Base-by-base conservation (phyloP, 2,888 invertebrate species). In the Penaeus monodon region DNA sequence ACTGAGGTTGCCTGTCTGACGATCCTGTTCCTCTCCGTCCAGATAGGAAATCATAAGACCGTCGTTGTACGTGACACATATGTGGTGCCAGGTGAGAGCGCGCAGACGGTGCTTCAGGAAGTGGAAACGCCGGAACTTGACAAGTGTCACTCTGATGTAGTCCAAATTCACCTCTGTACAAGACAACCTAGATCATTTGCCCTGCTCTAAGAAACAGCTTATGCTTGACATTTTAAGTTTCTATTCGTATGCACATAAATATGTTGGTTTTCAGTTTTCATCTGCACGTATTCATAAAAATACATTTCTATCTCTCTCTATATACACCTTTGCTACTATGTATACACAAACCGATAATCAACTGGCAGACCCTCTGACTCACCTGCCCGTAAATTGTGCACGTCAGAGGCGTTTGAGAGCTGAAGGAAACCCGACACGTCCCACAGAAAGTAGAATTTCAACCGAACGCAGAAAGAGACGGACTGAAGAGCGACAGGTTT, bases 401-500 rank as follows among this genome's bases (percentile, higher is more conserved):
- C 70, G 24, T 73, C 29, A 8, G 78, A 68, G 66, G 73, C 66
- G 33, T 85, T 74, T 1, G 85, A 85, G 76, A 89, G 76, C 49
- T 87, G 86, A 1, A 87, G 77, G 83, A 87, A 89, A 20, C 86
- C 83, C 14, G 89, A 87, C 38, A 87, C 85, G 49, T 89, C 87
- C 89, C 89, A 89, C 74, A 89, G 64, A 63, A 80, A 89, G 87
- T 81, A 89, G 87, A 89, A 89, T 20, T 85, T 83, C 44, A 89
- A 57, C 29, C 89, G 73, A 29, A 79, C 81, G 82, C 89, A 89
- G 78, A 87, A 77, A 79, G 81, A 81, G 57, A 89, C 82, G 22
- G 89, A 81, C 33, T 73, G 22, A 27, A 87, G 65, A 66, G 84
- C 84, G 68, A 64, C 63, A n/a, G 73, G 27, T 8, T 63, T n/a